phyloP scores from a whole-genome alignment of 2,113 vertebrate genomes.

The Erpornis zantholeuca region DNA sequence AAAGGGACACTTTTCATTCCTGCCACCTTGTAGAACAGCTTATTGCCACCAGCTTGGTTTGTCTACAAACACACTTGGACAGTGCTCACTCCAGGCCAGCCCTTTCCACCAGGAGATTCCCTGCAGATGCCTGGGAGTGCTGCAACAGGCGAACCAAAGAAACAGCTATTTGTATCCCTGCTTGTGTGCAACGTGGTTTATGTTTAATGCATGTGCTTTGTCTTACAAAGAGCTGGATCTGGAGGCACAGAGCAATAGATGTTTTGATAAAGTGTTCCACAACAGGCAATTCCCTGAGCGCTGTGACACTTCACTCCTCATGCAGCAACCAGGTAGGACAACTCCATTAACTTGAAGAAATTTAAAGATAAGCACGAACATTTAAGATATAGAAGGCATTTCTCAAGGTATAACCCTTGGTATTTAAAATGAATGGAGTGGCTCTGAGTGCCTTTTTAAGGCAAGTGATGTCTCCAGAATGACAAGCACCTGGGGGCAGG shows the following conservation, averaged over 20 bases:
- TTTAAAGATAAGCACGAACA: background rate
- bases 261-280: background rate
- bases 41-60: background rate
- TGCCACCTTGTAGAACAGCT: background rate
- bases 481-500: accelerated
- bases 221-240: background rate
- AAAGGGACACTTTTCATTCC: background rate
- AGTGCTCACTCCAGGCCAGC: background rate
- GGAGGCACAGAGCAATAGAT: background rate
- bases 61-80: background rate
- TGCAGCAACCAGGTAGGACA: background rate
- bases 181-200: background rate
- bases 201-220: background rate
- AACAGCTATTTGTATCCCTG: background rate
- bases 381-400: background rate
- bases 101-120: background rate
- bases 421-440: background rate
- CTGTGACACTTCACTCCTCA: background rate
- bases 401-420: background rate
- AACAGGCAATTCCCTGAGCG: background rate
- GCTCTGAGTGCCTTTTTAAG: background rate
- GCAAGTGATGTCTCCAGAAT: background rate
- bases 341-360: background rate
- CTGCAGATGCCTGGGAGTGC: background rate
- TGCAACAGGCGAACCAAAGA: background rate